Evolutionary conservation across 2,797 vertebrate species (phyloP), one percentile per base, ranked within the genome.

Genomic region (Tiaroga cobitis): DNA sequence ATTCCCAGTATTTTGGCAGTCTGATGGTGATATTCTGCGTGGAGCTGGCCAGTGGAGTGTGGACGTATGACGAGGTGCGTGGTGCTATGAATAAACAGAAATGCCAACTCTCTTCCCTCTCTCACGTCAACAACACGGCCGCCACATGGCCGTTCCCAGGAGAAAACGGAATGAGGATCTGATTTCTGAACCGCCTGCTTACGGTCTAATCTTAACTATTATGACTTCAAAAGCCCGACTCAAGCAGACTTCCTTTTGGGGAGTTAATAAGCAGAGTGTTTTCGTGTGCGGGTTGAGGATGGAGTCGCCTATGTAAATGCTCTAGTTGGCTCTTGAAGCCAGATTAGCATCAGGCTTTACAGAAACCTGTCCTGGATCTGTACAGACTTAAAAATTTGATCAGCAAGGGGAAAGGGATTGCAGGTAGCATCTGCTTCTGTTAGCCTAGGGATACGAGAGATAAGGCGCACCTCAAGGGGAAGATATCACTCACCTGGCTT

Each of bases 1-100:
- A 34, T 81, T 29, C 88, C 24, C 93, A 99, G 98, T 99, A 99
- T 92, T 99, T 99, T 90, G 96, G 97, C 93, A 97, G 97, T 77
- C 95, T 99, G 88, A 91, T 99, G 93, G 95, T 99, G 89, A 98
- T 99, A 91, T 98, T 99, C 96, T 99, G 98, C 16, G 93, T 99
- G 88, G 97, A 99, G 92, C 89, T 99, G 93, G 97, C 98, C 85
- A 97, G 97, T 81, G 98, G 97, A 1, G 97, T 99, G 67, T 99
- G 98, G 98, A 99, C 97, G 5, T 99, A 99, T 0, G 97, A 99
- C 32, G 91, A 96, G 95, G 95, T 95, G 85, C 90, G 88, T 74
- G 43, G 70, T 81, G 84, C 92, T 92, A 92, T 91, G 87, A 93
- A 94, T 93, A 94, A 89, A 68, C 89, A 80, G 88, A 90, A 88